Evolutionary conservation across 1,140 invertebrate genomes (phyloP).

Genomic region (Dryas iulia): DNA sequence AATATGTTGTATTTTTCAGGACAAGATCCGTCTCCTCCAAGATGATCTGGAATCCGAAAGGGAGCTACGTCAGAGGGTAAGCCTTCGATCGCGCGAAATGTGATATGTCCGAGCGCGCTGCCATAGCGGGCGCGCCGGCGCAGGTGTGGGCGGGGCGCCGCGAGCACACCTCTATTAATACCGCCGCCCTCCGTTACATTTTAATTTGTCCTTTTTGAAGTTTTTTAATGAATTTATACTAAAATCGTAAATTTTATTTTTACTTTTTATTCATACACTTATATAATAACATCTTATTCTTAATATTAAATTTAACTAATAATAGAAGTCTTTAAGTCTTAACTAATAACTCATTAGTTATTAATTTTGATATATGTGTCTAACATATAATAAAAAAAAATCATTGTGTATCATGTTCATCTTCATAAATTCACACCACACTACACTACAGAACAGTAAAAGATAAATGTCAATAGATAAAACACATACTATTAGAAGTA

Average conservation of each 20-base stretch:
- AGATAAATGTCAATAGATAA: too few species aligned
- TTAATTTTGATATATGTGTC: not conserved
- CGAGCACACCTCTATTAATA: constrained; percentile 71
- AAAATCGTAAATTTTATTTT: not conserved
- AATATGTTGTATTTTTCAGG: constrained; percentile 86
- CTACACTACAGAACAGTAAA: too few species aligned
- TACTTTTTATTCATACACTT: not conserved
- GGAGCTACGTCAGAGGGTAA: constrained; percentile 97
- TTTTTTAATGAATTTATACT: not conserved
- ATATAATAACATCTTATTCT: not conserved
- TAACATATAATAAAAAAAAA: not conserved
- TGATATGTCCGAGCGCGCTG: constrained; percentile 61
- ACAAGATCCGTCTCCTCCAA: constrained; percentile 97
- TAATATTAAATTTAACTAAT: too few species aligned
- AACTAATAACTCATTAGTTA: not conserved
- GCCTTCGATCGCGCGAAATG: constrained; percentile 73
- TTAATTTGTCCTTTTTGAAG: constrained; percentile 32
- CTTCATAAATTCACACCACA: not conserved
- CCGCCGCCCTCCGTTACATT: constrained; percentile 48
- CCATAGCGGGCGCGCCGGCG: constrained; percentile 69
- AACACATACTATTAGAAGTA: too few species aligned
- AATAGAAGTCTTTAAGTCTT: not conserved
- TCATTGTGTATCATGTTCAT: not conserved
- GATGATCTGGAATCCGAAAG: constrained; percentile 98
- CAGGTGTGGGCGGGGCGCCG: constrained; percentile 64